Base-by-base conservation (phyloP, 2,888 invertebrate genomes). In the Acronicta leporina region DNA sequence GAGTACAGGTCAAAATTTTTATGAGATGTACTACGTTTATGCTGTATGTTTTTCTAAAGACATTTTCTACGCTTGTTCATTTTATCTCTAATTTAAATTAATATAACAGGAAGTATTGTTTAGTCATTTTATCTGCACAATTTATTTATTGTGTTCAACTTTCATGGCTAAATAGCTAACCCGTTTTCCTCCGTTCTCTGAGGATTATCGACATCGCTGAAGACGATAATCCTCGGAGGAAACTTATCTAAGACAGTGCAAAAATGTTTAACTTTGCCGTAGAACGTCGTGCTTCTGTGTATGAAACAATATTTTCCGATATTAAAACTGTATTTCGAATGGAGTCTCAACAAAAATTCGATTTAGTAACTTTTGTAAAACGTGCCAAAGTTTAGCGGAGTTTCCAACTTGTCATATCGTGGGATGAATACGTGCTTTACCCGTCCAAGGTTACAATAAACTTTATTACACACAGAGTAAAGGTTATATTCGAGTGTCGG, bases 321-420 rank as follows among this genome's bases (percentile, higher is more conserved):
- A 82, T 82, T 82, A 83, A 83, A 82, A 83, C 82, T 78, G 80
- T 84, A 79, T 84, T 80, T 73, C 73, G 70, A 79, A 76, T 80
- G 72, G 66, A 70, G 72, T 81, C 79, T 73, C 80, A 77, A 84
- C 80, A 84, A 83, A 81, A 83, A 84, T 82, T 83, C 80, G 83
- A 85, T 85, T 84, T 81, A 63, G 70, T 82, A 85, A 84, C 82
- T 85, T 84, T 78, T 79, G 73, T 77, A 77, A 78, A 80, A 82
- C 81, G 84, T 78, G 79, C 63, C 80, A 77, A 85, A 84, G 80
- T 82, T 84, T 79, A 72, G 69, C 77, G 56, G 75, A 84, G 78
- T 83, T 82, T 33, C 68, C 57, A 80, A 81, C 75, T 80, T 78
- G 80, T 81, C 76, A 70, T 77, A 70, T 71, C 82, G 84, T 81